phyloP scores from a whole-genome alignment of 2,888 invertebrate genomes.

The Thymelicus lineola region DNA sequence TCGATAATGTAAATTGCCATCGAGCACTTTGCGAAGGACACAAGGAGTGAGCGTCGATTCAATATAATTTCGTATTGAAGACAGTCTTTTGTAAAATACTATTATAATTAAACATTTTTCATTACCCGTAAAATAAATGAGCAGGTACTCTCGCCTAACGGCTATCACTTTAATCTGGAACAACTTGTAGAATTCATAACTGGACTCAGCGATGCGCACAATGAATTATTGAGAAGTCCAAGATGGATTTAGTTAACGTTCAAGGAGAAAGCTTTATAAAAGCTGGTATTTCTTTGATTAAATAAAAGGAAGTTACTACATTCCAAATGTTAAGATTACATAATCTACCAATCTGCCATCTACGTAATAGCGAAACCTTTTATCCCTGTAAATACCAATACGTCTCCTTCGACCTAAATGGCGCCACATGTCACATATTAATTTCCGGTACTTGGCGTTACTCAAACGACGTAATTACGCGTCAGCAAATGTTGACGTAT shows the following conservation, averaged over 20 bases:
- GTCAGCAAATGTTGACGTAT: conserved; percentile 62
- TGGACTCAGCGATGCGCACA: background rate
- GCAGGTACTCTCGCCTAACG: background rate
- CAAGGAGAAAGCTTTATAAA: background rate
- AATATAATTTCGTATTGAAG: conserved; percentile 44
- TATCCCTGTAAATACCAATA: conserved; percentile 6
- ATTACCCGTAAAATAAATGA: conserved; percentile 1
- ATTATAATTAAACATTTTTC: background rate
- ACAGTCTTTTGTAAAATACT: conserved; percentile 11
- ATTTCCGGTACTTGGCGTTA: conserved; percentile 72
- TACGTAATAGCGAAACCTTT: background rate
- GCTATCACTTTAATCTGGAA: background rate
- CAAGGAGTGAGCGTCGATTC: conserved; percentile 48
- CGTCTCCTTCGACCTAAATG: conserved; percentile 40
- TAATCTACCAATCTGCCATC: background rate
- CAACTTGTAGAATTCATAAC: conserved; percentile 17
- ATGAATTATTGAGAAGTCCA: conserved; percentile 4
- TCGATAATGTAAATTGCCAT: conserved; percentile 57
- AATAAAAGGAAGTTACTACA: background rate
- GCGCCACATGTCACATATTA: conserved; percentile 71
- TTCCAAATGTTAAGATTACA: no score
- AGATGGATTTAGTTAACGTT: background rate
- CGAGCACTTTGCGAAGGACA: conserved; percentile 45
- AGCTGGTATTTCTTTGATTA: background rate
- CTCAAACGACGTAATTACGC: conserved; percentile 59